Percentiles rank a stretch among this genome's conserved stretches.
phyloP scores from a whole-genome alignment of 2,797 vertebrate genomes.

The Spea hammondii region DNA sequence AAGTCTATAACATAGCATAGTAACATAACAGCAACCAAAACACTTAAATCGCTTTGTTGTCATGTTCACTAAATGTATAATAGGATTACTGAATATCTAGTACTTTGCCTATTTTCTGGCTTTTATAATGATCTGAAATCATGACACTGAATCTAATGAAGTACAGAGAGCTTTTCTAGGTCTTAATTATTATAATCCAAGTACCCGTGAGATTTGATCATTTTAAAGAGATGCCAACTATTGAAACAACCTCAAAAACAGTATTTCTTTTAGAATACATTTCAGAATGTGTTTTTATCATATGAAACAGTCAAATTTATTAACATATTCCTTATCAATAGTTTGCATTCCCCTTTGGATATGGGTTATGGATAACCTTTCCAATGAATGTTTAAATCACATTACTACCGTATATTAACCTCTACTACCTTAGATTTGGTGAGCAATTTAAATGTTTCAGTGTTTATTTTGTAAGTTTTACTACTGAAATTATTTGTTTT shows the following conservation, averaged over 20 bases:
- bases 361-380: too few relatives aligned
- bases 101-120: constrained; percentile 13
- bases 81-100: constrained; percentile 26
- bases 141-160: background rate
- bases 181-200: constrained; percentile 14
- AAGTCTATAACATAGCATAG: background rate
- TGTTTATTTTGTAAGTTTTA: too few relatives aligned
- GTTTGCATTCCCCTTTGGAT: too few relatives aligned
- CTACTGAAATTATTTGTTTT: too few relatives aligned
- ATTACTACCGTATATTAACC: too few relatives aligned
- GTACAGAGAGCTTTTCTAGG: constrained; percentile 13
- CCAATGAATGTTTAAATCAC: too few relatives aligned
- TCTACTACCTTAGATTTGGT: too few relatives aligned
- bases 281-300: too few relatives aligned
- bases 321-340: too few relatives aligned
- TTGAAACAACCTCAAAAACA: background rate
- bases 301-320: too few relatives aligned
- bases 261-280: too few relatives aligned
- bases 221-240: constrained; percentile 14
- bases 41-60: constrained; percentile 3
- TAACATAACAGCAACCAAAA: constrained; percentile 24
- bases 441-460: too few relatives aligned
- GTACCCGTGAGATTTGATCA: constrained; percentile 11
- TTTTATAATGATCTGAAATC: constrained; percentile 17
- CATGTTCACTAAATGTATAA: constrained; percentile 10